Conservation (phyloP, 2,113 vertebrate genomes). For the Raja brachyura region DNA sequence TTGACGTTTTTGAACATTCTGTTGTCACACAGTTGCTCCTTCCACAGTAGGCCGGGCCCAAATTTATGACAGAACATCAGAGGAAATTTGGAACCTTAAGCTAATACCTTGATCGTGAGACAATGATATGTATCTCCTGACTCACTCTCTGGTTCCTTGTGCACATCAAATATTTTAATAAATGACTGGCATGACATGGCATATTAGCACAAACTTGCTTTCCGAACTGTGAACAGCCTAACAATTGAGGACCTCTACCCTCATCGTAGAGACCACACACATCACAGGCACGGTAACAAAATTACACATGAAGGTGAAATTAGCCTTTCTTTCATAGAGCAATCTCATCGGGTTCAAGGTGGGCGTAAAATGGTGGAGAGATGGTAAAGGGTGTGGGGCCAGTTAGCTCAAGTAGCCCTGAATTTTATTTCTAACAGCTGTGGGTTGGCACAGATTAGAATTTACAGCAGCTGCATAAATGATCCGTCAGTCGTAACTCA, state of each 20-base stretch:
- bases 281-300: background rate
- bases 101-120: background rate
- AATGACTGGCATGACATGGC: background rate
- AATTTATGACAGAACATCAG: background rate
- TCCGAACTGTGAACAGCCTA: background rate
- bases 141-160: background rate
- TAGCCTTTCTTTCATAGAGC: background rate
- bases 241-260: background rate
- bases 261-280: background rate
- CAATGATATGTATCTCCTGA: background rate
- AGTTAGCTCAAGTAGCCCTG: background rate
- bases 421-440: conserved; percentile 7
- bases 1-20: background rate
- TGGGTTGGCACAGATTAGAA: conserved; percentile 12
- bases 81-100: background rate
- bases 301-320: background rate
- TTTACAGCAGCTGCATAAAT: conserved; percentile 33
- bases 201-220: background rate
- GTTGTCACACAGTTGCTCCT: background rate
- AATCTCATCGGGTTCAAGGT: background rate
- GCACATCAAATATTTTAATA: background rate
- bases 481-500: conserved; percentile 33
- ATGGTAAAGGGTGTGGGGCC: background rate
- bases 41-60: background rate
- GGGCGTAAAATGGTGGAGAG: background rate